Base-by-base conservation (phyloP, 2,113 vertebrate species). In the Sardina pilchardus region DNA sequence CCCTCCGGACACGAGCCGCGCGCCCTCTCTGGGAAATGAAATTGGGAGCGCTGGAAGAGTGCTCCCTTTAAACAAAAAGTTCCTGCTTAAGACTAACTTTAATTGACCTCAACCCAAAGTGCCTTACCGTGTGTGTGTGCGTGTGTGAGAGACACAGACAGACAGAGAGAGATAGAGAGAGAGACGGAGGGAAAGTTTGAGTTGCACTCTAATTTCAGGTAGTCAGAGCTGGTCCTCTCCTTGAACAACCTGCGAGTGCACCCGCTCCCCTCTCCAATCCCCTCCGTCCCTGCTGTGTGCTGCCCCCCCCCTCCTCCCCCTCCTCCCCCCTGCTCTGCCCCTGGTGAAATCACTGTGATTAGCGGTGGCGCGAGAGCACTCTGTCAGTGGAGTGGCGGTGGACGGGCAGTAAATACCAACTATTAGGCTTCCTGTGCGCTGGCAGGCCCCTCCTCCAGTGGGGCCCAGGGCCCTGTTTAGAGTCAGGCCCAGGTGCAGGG, bases 331-430 rank as follows among this genome's bases (percentile, higher is more conserved):
- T 50, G 39, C 17, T 34, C 6, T 88, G 85, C 82, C 88, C 24
- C 84, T 89, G 36, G n/a, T 47, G 75, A 85, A 90, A 93, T 87
- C 83, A 92, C 89, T 88, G 88, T 94, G 86, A 92, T 93, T 94
- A 91, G 84, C 24, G 47, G 75, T 34, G 82, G 30, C 84, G 48
- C 44, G 81, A 84, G 43, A 30, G 85, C 83, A 87, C 90, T 92
- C 90, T 92, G 92, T 93, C 88, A 92, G 90, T 89, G 87, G 85
- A 87, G 87, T 84, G 82, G 86, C 86, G 91, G 89, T 86, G 86
- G 87, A 88, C 86, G 83, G 87, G 82, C 83, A 93, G 83, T 84
- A 84, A 93, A 94, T 94, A 93, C 92, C 90, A 89, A 89, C 90
- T 89, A 94, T 93, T 93, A 94, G 85, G 81, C 92, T 89, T 89